Evolutionary conservation across 2,113 vertebrate genomes (phyloP), one percentile per base, ranked within the genome.

Genomic region (Cottus gobio): DNA sequence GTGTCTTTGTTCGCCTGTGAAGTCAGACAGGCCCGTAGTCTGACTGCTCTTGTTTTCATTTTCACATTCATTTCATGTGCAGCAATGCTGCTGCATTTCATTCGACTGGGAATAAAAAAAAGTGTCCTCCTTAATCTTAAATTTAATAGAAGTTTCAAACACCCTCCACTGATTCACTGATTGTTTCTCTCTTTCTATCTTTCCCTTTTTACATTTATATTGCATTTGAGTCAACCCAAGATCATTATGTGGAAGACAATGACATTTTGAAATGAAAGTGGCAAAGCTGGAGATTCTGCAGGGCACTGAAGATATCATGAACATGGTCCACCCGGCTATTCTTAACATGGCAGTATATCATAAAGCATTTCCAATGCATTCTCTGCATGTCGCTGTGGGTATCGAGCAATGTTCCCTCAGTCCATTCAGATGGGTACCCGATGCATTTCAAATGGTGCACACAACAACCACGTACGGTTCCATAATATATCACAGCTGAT

Each of bases 251-350:
- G 7, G 37, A 75, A 77, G 57, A 50, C 5, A 62, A 11, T 54
- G 52, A 18, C 46, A 75, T 22, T 22, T 73, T 71, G 78, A 15
- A 73, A 73, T 62, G 58, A 5, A 60, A 73, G 37, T 48, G 4
- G 20, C 34, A 61, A 52, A 75, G 66, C 24, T 73, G 61, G 62
- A 83, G 69, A 80, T 77, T 89, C 78, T 87, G 72, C 77, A 82
- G 75, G 81, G 52, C 83, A 86, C 90, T 86, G 90, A 87, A 82
- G 76, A 83, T 87, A 79, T 88, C 71, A 75, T 80, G 72, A 87
- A 66, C 31, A 60, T 65, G 60, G 26, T 69, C 44, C 50, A 28
- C 34, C 62, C 44, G 65, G 57, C 12, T 67, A 69, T 77, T 78
- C 36, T 37, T 18, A 76, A 86, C 68, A 85, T 79, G 52, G 28